Conservation (phyloP, 2,797 vertebrate species). For the Cyclopterus lumpus region DNA sequence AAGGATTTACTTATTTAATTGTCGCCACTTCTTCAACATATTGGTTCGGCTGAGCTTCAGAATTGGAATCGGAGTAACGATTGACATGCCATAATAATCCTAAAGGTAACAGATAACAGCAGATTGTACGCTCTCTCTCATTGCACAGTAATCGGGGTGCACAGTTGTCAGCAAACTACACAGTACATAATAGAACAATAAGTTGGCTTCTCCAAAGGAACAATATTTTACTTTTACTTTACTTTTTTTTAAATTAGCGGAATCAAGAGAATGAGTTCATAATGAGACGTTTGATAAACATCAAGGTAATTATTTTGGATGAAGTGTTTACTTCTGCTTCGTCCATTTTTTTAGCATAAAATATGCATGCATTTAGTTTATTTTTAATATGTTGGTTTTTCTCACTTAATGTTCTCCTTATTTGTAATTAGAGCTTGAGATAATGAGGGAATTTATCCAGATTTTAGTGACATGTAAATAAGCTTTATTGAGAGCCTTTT, state of each 20-base stretch:
- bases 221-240: not conserved
- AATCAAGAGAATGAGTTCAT: not conserved
- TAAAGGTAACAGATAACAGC: too few species aligned
- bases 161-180: not conserved
- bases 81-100: too few species aligned
- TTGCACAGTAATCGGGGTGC: not conserved
- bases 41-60: not conserved
- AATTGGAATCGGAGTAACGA: not conserved
- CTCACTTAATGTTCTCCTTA: not conserved
- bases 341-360: not conserved
- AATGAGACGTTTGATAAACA: not conserved
- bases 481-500: not conserved
- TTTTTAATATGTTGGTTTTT: not conserved
- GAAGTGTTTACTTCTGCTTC: not conserved
- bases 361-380: not conserved
- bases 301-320: not conserved
- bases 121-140: not conserved
- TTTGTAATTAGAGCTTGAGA: not conserved
- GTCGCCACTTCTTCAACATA: constrained; percentile 7
- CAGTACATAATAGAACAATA: not conserved
- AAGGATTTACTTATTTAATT: constrained; percentile 11
- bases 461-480: not conserved
- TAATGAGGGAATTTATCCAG: too few species aligned
- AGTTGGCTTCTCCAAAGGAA: not conserved
- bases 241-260: too few species aligned